Base-by-base conservation (phyloP, 2,888 invertebrate genomes). In the Clivina fossor region DNA sequence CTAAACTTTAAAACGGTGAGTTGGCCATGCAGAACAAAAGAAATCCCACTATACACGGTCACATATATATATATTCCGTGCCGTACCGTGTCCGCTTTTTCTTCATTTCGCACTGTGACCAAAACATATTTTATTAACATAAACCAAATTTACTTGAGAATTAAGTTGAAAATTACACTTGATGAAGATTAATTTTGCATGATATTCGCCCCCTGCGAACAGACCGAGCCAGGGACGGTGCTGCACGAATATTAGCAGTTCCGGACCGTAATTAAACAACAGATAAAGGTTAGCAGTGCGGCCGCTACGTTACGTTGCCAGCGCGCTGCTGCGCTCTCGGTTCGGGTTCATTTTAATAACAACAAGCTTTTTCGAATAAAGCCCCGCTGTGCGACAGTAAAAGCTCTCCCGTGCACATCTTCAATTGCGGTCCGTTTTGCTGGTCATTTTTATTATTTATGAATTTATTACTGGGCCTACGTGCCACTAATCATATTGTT, bases 131-230 rank as follows among this genome's bases (percentile, higher is more conserved):
- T 53, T 53, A 53, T 53, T 53, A 53, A 53, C 35, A 53, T 44
- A 53, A 53, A 53, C 53, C 53, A 53, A 53, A 53, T 53, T 53
- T 53, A 44, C 53, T 53, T 53, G 53, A 53, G 53, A 53, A 53
- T 53, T 53, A 53, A 53, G 35, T 53, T 53, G 53, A 44, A 53
- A 53, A 53, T 53, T 53, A 53, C 53, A 53, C 53, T 53, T 53
- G 53, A 53, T 53, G 53, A 53, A 53, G 44, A 53, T 53, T 24
- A 53, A 53, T 53, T 53, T 53, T 53, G 44, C 26, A 53, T 53
- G 53, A 53, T 44, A 44, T 53, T 33, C 44, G 33, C 44, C 43
- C 35, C 53, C 32, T 44, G 33, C 26, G 26, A 4, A 24, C 26
- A 4, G 26, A 24, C 26, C 26, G 26, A 24, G 32, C 32, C 13